Evolutionary conservation across 2,113 vertebrate species (phyloP).

Genomic region (Physeter macrocephalus): DNA sequence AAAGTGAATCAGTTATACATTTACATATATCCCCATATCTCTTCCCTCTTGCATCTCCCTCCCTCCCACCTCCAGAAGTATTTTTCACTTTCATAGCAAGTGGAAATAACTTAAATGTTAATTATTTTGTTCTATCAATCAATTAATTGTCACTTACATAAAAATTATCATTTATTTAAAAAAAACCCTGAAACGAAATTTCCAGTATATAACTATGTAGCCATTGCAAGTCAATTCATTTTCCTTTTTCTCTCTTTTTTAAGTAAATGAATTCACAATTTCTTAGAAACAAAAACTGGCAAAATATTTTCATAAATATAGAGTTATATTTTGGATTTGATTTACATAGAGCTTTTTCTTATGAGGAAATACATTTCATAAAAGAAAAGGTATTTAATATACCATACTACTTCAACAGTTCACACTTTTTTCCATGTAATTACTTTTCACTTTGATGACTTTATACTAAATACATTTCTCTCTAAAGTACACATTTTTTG

Average conservation of each 20-base stretch:
- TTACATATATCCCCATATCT: too few species aligned
- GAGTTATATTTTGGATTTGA: not conserved
- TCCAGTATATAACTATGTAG: not conserved
- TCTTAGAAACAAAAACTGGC: not conserved
- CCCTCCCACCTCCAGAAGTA: not conserved
- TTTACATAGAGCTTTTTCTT: not conserved
- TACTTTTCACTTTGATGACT: not conserved
- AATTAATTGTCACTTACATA: not conserved
- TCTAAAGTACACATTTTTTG: not conserved
- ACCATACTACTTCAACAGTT: not conserved
- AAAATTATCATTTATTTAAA: not conserved
- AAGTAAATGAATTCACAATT: not conserved
- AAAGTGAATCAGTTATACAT: too few species aligned
- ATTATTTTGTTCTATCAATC: not conserved
- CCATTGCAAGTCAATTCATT: not conserved
- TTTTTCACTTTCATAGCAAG: not conserved
- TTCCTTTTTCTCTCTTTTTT: not conserved
- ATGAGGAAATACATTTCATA: not conserved
- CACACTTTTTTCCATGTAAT: not conserved
- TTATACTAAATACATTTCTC: not conserved
- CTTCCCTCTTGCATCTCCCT: too few species aligned
- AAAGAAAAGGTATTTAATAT: not conserved
- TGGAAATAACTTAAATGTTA: not conserved
- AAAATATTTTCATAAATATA: conserved; percentile 9
- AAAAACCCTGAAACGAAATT: not conserved